phyloP scores from a whole-genome alignment of 2,888 invertebrate species.

The Xestia c-nigrum region DNA sequence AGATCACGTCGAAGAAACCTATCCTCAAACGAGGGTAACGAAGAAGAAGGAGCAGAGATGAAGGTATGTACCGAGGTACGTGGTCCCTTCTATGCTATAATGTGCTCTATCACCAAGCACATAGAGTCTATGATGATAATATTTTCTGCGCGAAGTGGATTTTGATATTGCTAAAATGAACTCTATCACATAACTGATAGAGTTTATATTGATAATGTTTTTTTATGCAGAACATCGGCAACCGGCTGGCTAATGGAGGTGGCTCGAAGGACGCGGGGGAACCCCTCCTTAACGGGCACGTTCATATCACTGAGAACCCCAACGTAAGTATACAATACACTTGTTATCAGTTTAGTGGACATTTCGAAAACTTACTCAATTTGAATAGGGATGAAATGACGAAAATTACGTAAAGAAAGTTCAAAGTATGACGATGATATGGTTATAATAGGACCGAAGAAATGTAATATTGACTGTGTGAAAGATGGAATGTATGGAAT shows the following conservation, averaged over 20 bases:
- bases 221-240: constrained; percentile 76
- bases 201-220: constrained; percentile 36
- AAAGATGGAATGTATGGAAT: background rate
- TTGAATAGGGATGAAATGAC: background rate
- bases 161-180: background rate
- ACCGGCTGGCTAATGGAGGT: constrained; percentile 83
- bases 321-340: constrained; percentile 85
- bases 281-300: constrained; percentile 90
- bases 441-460: background rate
- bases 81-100: background rate
- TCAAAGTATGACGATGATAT: background rate
- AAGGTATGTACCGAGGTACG: constrained; percentile 74
- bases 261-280: constrained; percentile 83
- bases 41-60: constrained; percentile 83
- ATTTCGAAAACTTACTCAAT: background rate
- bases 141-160: background rate
- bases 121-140: background rate
- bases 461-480: background rate
- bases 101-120: background rate
- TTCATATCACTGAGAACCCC: constrained; percentile 93
- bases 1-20: constrained; percentile 77
- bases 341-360: background rate
- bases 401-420: background rate
- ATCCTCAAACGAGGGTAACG: constrained; percentile 71
- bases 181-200: background rate